Base-by-base conservation (phyloP, 2,113 vertebrate species). In the Cricetomys ansorgei region DNA sequence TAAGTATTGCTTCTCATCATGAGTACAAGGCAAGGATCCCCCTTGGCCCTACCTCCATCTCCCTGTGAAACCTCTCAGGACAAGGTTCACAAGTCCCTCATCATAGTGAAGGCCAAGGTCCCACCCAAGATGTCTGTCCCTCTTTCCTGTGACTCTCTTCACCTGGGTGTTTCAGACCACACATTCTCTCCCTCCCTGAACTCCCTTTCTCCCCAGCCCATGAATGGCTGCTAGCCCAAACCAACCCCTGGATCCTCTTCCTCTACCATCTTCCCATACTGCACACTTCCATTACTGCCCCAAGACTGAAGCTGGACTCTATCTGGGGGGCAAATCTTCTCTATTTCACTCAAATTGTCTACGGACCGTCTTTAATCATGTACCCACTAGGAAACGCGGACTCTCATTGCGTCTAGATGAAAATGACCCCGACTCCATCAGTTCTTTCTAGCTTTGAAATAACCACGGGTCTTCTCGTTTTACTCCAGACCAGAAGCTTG, bases 211-310 rank as follows among this genome's bases (percentile, higher is more conserved):
- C 15, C 43, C 34, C 19, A 48, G 57, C 15, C 43, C 43, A 62
- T 85, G 62, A 40, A 57, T 23, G 57, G 31, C 57, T 59, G 4
- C 55, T 29, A 15, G 55, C 12, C 55, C 29, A 34, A 75, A 16
- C 34, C 7, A 6, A 4, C 55, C 19, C 25, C 15, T 34, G 13
- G 50, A 11, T 57, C 45, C 31, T 27, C 5, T 40, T 45, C 55
- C 12, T 64, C 21, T 40, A 53, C 19, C 5, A 23, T 55, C 65
- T 43, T 37, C n/a, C 50, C 59, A 64, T 27, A 64, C 25, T 59
- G 57, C 25, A 25, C 23, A 34, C 21, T 93, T 2, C 0, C 8
- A 53, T 0, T 0, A 31, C 50, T 45, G 1, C 25, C 19, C 10
- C 1, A 4, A 21, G 15, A 0, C 5, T 62, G 43, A 88, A 31